Evolutionary conservation across 2,113 vertebrate species (phyloP).

Genomic region (Ploceus nigricollis): DNA sequence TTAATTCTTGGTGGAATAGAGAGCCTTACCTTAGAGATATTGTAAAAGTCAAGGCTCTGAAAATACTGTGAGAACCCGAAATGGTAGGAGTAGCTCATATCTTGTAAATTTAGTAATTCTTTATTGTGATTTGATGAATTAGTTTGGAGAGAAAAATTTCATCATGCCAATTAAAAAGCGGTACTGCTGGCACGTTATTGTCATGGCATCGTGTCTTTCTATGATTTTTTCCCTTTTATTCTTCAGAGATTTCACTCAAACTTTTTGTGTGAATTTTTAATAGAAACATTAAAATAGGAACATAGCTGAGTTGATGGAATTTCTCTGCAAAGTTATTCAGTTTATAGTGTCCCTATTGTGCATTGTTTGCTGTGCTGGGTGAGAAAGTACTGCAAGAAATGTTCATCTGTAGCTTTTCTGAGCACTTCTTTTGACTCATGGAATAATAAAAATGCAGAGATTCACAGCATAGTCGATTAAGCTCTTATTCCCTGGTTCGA

Average conservation of each 20-base stretch:
- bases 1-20: background rate
- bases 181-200: background rate
- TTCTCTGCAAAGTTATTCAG: slow-evolving; percentile 34
- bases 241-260: slow-evolving; percentile 5
- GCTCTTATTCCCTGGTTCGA: slow-evolving; percentile 46
- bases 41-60: background rate
- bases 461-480: slow-evolving; percentile 26
- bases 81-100: background rate
- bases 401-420: slow-evolving; percentile 25
- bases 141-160: background rate
- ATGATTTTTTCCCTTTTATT: background rate
- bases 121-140: background rate
- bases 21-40: background rate
- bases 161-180: slow-evolving; percentile 12
- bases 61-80: background rate
- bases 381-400: slow-evolving; percentile 51
- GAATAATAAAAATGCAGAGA: slow-evolving; percentile 56
- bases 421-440: slow-evolving; percentile 26
- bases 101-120: background rate
- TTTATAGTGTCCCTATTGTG: slow-evolving; percentile 49
- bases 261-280: slow-evolving; percentile 8
- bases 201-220: background rate
- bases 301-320: slow-evolving; percentile 51
- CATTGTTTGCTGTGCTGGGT: slow-evolving; percentile 54
- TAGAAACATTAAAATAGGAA: slow-evolving; percentile 27